Evolutionary conservation across 2,888 invertebrate species (phyloP).

Genomic region (Drosophila mimica): DNA sequence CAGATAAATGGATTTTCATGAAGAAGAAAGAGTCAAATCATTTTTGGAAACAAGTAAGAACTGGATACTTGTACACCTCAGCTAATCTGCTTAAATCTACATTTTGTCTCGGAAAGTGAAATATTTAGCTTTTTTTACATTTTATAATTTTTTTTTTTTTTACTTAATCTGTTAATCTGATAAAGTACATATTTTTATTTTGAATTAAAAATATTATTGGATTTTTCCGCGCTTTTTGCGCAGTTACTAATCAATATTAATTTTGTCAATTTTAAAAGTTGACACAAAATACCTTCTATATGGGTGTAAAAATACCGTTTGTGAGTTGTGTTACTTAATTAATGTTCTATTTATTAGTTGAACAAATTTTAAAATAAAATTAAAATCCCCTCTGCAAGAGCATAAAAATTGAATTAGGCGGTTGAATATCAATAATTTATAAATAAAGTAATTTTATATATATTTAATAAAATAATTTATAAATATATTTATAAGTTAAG

Average conservation of each 20-base stretch:
- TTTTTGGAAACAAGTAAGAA: not conserved
- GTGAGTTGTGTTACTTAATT: no score
- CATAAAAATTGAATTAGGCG: not conserved
- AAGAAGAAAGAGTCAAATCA: not conserved
- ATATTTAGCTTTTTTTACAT: not conserved
- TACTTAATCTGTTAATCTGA: not conserved
- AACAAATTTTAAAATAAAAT: not conserved
- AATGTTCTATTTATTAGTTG: not conserved
- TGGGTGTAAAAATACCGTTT: no score
- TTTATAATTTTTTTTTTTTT: not conserved
- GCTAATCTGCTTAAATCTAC: not conserved
- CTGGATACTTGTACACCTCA: not conserved
- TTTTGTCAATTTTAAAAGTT: no score
- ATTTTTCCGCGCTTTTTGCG: no score
- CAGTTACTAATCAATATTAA: no score
- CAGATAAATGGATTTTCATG: slow-evolving; percentile 7
- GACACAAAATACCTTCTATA: no score
- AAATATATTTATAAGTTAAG: not conserved
- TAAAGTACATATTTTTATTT: not conserved
- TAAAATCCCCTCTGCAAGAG: not conserved
- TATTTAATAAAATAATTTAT: not conserved
- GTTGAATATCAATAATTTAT: not conserved
- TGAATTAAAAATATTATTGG: not conserved
- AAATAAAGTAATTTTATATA: not conserved
- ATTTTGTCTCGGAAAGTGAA: not conserved